These are phyloP conservation scores for Cremastinae sp. DNA, from an alignment of 2,888 invertebrate species.

Conservation along the genomic window DNA sequence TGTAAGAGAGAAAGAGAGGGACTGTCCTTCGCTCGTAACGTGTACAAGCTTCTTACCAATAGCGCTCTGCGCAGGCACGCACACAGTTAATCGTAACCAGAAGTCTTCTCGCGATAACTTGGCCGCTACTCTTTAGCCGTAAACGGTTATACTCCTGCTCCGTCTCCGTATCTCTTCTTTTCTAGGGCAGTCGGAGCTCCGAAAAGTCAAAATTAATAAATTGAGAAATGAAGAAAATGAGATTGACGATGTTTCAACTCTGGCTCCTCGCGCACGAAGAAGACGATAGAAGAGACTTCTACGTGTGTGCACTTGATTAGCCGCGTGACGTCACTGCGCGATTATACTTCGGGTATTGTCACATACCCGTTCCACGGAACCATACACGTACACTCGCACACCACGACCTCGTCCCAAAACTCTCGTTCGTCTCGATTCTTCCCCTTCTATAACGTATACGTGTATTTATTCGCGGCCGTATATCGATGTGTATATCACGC, in stretches of 20 bases:
- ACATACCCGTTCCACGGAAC: conserved; percentile 66
- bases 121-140: conserved; percentile 23
- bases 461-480: not conserved
- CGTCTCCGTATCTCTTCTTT: conserved; percentile 7
- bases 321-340: conserved; percentile 78
- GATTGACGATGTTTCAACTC: conserved; percentile 27
- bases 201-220: no score
- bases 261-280: conserved; percentile 40
- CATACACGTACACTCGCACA: conserved; percentile 17
- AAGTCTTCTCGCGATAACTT: conserved; percentile 53
- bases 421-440: conserved; percentile 45
- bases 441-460: conserved; percentile 4
- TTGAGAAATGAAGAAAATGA: no score
- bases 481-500: no score
- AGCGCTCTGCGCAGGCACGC: conserved; percentile 48
- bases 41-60: conserved; percentile 36
- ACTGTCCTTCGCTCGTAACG: conserved; percentile 54
- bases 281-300: conserved; percentile 48
- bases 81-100: conserved; percentile 34
- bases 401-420: conserved; percentile 61
- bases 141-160: conserved; percentile 12
- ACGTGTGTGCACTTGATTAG: conserved; percentile 78
- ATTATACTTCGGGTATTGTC: conserved; percentile 75
- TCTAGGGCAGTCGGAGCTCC: not conserved
- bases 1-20: conserved; percentile 31